Percentiles rank a stretch among this genome's conserved stretches.
Evolutionary conservation across 2,113 vertebrate species (phyloP).

Genomic region (Salvelinus namaycush): DNA sequence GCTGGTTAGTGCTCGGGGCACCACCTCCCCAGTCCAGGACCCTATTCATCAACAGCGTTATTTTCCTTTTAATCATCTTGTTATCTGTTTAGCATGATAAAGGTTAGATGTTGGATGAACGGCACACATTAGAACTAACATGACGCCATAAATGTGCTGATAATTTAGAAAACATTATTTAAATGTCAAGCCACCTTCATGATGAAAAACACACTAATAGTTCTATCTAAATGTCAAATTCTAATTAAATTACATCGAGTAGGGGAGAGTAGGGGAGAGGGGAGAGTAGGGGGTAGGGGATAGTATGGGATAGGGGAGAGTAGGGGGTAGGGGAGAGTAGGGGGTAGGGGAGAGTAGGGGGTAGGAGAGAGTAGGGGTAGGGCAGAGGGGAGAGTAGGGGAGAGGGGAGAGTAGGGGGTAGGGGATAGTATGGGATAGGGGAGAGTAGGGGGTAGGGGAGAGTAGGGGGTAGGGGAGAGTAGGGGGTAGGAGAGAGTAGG

Average conservation of each 20-base stretch:
- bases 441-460: too few relatives aligned
- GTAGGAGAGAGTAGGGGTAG: too few relatives aligned
- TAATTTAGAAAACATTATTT: slow-evolving; percentile 75
- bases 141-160: slow-evolving; percentile 66
- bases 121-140: slow-evolving; percentile 60
- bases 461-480: slow-evolving; percentile 54
- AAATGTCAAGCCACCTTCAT: slow-evolving; percentile 74
- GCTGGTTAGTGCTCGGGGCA: too few relatives aligned
- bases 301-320: too few relatives aligned
- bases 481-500: too few relatives aligned
- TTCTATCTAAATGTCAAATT: slow-evolving; percentile 78
- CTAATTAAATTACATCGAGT: slow-evolving; percentile 73
- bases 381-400: too few relatives aligned
- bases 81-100: slow-evolving; percentile 54
- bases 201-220: slow-evolving; percentile 66
- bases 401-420: too few relatives aligned
- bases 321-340: too few relatives aligned
- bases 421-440: too few relatives aligned
- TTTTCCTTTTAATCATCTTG: slow-evolving; percentile 52
- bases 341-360: too few relatives aligned
- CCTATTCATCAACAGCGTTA: slow-evolving; percentile 19
- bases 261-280: slow-evolving; percentile 51
- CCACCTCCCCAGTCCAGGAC: slow-evolving; percentile 39
- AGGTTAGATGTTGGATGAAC: slow-evolving; percentile 29
- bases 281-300: neutral